Percentiles rank a stretch among this genome's conserved stretches.
Conservation (phyloP, 2,888 invertebrate species). For the Timema podura region DNA sequence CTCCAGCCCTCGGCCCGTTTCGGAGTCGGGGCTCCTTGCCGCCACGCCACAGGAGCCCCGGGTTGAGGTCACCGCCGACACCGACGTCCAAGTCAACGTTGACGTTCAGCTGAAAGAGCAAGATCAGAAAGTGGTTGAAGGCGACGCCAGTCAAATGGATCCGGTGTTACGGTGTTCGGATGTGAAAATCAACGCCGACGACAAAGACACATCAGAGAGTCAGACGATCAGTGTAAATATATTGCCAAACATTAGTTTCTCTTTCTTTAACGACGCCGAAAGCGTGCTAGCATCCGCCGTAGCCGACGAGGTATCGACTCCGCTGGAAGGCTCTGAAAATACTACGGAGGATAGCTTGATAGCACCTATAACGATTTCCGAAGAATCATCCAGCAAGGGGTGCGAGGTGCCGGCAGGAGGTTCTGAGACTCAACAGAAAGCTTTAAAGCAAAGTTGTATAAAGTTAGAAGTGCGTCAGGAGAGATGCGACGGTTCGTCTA, state of each 20-base stretch:
- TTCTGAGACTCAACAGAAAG: neutral
- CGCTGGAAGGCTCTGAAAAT: too few species aligned
- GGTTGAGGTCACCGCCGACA: neutral
- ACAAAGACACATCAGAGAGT: too few species aligned
- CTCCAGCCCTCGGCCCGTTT: too few species aligned
- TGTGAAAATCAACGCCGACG: too few species aligned
- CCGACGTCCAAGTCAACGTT: neutral
- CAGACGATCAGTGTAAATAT: neutral
- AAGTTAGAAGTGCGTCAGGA: conserved; percentile 8
- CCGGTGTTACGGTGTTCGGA: too few species aligned
- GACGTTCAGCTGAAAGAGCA: too few species aligned
- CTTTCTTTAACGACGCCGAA: conserved; percentile 1
- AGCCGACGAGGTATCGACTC: neutral
- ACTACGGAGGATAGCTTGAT: too few species aligned
- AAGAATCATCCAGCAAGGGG: too few species aligned
- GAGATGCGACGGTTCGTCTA: conserved; percentile 11
- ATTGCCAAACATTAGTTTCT: conserved; percentile 9
- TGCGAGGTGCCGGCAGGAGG: neutral
- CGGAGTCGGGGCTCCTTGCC: neutral
- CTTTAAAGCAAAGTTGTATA: neutral
- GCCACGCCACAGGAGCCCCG: neutral
- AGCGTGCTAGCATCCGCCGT: neutral
- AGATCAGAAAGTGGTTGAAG: too few species aligned
- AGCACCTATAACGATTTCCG: too few species aligned
- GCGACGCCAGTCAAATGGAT: too few species aligned